Base-by-base conservation (phyloP, 2,888 invertebrate species). In the Ceratothoa steindachneri region DNA sequence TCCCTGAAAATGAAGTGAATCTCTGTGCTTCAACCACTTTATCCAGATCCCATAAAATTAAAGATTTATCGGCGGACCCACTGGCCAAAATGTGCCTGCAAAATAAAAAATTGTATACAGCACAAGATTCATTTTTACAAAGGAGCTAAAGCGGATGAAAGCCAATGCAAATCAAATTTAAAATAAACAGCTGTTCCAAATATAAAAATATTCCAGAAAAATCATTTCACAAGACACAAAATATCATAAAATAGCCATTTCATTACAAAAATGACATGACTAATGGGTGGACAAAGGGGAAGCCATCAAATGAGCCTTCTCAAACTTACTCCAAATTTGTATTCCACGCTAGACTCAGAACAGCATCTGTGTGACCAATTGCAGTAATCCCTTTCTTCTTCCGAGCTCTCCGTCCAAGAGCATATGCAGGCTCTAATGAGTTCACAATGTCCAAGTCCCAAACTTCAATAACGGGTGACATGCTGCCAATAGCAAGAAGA, bases 391-490 rank as follows among this genome's bases (percentile, higher is more conserved):
- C 88, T 41, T 88, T 89, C 80, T 90, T 89, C 81, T 89, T 91
- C 31, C 65, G n/a, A 27, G 64, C 30, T 22, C n/a, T 66, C n/a
- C 30, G 28, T 31, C 93, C 92, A 29, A 98, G 87, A 81, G 89
- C 90, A 83, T 91, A 92, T 0, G 91, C 91, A 0, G 98, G 95
- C 83, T 95, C 95, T 53, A 97, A 86, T 74, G 91, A 90, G 83
- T 97, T 94, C 80, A 97, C 90, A 74, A 98, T 88, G 85, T 98
- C 97, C 60, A 98, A 85, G 85, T 98, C 97, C 97, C 97, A 99
- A n/a, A 98, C 89, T 81, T 95, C 92, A 73, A 98, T 96, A 55
- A 92, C 88, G 0, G 95, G 92, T 79, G 91, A 90, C 95, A 98
- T 96, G 41, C 91, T 91, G 12, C 96, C 97, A 73, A 97, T 89